Base-by-base conservation (phyloP, 2,888 invertebrate species). In the Plebejus argus region DNA sequence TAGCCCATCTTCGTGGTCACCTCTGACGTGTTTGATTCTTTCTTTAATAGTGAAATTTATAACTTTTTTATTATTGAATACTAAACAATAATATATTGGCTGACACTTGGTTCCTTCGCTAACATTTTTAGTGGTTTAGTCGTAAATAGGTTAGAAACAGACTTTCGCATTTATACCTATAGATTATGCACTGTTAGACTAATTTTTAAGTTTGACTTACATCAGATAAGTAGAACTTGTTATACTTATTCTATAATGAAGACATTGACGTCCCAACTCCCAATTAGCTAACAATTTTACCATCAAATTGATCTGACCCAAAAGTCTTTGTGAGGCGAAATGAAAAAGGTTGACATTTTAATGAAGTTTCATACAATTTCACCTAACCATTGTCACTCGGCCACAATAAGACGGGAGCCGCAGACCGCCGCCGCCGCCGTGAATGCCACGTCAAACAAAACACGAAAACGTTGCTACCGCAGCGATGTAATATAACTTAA, bases 401-500 rank as follows among this genome's bases (percentile, higher is more conserved):
- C 18, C 18, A 77, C 77, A 77, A 77, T 71, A 58, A 58, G 28
- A 61, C 53, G 58, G 72, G 20, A 77, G 77, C 61, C 56, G 56
- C 53, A 39, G 35, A 72, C 61, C 70, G 56, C 49, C 56, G 77
- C 58, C 70, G 56, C 28, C 28, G 28, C 53, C 39, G 53, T 20
- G 35, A 53, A 77, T 70, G 53, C 72, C 56, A 23, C 20, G 71
- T 58, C 71, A 71, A 77, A 77, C 77, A 77, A 77, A 77, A 77
- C 33, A 53, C 53, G 71, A 77, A 77, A 71, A 39, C 20, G 39
- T 45, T 45, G 45, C 61, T 61, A 61, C 58, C 8, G 4, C 66
- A 28, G 23, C 28, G 66, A 28, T 66, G 12, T 66, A 18, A 66
- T 33, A 66, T 28, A 61, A 58, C 18, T 18, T 18, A 45, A 45